A percentile compares a stretch with the other conserved stretches of the same genome.
Evolutionary conservation across 1,140 invertebrate species (phyloP).

Genomic region (Eriosoma lanigerum): DNA sequence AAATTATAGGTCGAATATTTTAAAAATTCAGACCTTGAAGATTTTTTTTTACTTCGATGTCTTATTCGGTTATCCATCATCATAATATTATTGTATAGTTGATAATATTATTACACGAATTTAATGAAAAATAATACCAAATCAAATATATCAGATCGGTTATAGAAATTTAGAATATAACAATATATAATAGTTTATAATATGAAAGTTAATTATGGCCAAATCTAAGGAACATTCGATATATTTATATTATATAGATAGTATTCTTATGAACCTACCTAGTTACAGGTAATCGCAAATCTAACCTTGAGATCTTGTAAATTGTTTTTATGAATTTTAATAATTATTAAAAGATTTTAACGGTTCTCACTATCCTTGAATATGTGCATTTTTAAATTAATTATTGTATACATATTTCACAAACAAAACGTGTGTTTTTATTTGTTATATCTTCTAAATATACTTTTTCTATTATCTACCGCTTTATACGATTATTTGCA

Average conservation of each 20-base stretch:
- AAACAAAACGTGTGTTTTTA: background rate
- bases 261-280: too few species aligned
- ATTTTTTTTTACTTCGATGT: background rate
- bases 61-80: too few species aligned
- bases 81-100: too few species aligned
- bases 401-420: background rate
- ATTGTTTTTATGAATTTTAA: background rate
- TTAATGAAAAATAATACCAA: too few species aligned
- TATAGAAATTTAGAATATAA: too few species aligned
- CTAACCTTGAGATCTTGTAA: slow-evolving; percentile 30
- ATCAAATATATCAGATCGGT: too few species aligned
- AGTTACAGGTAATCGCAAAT: background rate
- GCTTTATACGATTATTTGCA: background rate
- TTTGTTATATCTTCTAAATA: background rate
- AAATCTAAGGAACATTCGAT: background rate
- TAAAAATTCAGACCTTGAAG: background rate
- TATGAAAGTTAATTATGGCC: background rate
- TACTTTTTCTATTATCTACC: background rate
- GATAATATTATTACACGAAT: too few species aligned
- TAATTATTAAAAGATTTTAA: slow-evolving; percentile 8
- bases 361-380: slow-evolving; percentile 42
- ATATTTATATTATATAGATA: background rate
- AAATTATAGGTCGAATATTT: background rate
- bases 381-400: background rate
- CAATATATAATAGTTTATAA: too few species aligned